phyloP scores from a whole-genome alignment of 2,888 invertebrate genomes.

The Taphrorychus bicolor region DNA sequence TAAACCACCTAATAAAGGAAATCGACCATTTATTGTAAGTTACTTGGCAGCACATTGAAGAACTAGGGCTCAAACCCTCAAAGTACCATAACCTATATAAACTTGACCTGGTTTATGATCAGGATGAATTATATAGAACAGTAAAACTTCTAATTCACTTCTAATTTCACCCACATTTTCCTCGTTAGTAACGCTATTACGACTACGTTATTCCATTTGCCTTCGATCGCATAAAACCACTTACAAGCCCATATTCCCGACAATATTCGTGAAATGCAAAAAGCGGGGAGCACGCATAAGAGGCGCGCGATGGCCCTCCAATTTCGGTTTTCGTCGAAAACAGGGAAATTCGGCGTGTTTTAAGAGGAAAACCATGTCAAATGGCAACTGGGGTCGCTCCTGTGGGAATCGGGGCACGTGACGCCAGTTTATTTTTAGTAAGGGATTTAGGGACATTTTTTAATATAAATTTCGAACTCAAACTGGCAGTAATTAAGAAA shows the following conservation, averaged over 20 bases:
- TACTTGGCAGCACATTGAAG: too few relatives aligned
- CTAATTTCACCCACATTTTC: neutral
- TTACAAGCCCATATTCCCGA: conserved; percentile 4
- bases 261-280: conserved; percentile 6
- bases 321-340: conserved; percentile 20
- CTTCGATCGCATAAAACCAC: neutral
- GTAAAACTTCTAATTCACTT: neutral
- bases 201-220: conserved; percentile 10
- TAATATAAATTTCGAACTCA: conserved; percentile 9
- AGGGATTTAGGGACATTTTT: conserved; percentile 1
- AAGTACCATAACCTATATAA: too few relatives aligned
- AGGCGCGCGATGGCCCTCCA: conserved; percentile 18
- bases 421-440: conserved; percentile 39
- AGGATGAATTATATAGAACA: neutral
- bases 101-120: too few relatives aligned
- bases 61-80: too few relatives aligned
- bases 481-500: neutral
- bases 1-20: too few relatives aligned
- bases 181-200: neutral
- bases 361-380: conserved; percentile 60
- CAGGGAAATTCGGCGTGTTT: conserved; percentile 44
- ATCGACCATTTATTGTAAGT: too few relatives aligned
- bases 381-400: conserved; percentile 57
- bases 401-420: conserved; percentile 59
- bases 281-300: conserved; percentile 12